Evolutionary conservation across 2,797 vertebrate species (phyloP).

Genomic region (Tapirus indicus): DNA sequence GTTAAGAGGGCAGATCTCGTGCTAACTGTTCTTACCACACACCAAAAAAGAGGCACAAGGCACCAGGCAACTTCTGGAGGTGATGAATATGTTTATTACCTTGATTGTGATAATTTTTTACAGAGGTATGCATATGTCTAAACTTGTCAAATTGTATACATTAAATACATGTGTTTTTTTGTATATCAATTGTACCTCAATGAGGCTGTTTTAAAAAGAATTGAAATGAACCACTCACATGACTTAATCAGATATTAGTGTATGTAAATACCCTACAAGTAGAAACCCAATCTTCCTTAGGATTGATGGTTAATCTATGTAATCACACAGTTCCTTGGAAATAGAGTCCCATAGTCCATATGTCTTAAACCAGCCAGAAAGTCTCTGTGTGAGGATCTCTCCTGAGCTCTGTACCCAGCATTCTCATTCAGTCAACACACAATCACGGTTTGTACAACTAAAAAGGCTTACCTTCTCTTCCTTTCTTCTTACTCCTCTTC

Average conservation of each 20-base stretch:
- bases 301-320: neutral
- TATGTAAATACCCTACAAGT: neutral
- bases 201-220: neutral
- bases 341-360: neutral
- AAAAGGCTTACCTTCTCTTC: neutral
- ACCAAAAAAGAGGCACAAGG: neutral
- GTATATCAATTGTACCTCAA: neutral
- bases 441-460: neutral
- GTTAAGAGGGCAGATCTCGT: neutral
- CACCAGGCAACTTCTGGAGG: neutral
- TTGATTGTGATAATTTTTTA: neutral
- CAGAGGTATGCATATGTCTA: neutral
- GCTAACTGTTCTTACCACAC: neutral
- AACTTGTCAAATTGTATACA: neutral
- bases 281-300: neutral
- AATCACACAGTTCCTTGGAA: neutral
- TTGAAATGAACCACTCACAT: neutral
- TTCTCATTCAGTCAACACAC: neutral
- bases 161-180: neutral
- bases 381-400: neutral
- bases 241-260: neutral
- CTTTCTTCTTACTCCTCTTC: neutral
- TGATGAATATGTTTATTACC: neutral
- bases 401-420: neutral
- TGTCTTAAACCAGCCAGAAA: neutral